phyloP scores from a whole-genome alignment of 2,888 invertebrate genomes.

The Listrodromus nycthemerus region DNA sequence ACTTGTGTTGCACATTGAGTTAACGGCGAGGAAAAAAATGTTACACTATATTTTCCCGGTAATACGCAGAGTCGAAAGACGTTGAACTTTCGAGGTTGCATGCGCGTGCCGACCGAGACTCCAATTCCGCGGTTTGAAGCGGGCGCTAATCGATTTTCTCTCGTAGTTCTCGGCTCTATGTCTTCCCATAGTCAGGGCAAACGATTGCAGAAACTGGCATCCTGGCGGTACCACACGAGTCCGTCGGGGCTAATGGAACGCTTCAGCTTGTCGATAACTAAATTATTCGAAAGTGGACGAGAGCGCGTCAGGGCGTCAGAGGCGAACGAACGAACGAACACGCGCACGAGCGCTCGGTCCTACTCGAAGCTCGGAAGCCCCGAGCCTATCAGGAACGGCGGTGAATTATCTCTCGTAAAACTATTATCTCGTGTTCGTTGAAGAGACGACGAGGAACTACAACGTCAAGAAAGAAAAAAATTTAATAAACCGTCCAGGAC shows the following conservation, averaged over 20 bases:
- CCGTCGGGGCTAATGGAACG: constrained; percentile 77
- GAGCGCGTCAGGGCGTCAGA: constrained; percentile 47
- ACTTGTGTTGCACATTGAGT: background rate
- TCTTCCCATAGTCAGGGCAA: constrained; percentile 3
- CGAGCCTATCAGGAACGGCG: constrained; percentile 42
- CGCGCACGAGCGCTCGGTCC: background rate
- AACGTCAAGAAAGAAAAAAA: constrained; percentile 32
- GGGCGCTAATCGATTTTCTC: constrained; percentile 78
- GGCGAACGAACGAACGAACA: constrained; percentile 38
- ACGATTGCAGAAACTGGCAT: constrained; percentile 46
- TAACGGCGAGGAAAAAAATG: background rate
- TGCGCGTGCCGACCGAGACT: constrained; percentile 10
- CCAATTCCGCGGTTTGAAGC: constrained; percentile 14
- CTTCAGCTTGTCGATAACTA: constrained; percentile 80
- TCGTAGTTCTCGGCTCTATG: constrained; percentile 38
- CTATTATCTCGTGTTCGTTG: constrained; percentile 56
- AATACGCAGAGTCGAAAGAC: background rate
- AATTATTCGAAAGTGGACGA: constrained; percentile 78
- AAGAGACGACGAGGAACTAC: constrained; percentile 46
- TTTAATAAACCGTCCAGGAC: constrained; percentile 24
- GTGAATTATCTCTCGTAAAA: constrained; percentile 59
- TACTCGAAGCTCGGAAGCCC: constrained; percentile 18
- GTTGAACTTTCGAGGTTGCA: constrained; percentile 17
- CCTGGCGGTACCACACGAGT: constrained; percentile 18
- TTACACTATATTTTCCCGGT: background rate